Evolutionary conservation across 2,888 invertebrate genomes (phyloP), one percentile per base, ranked within the genome.

Genomic region (Pollenia angustigena): DNA sequence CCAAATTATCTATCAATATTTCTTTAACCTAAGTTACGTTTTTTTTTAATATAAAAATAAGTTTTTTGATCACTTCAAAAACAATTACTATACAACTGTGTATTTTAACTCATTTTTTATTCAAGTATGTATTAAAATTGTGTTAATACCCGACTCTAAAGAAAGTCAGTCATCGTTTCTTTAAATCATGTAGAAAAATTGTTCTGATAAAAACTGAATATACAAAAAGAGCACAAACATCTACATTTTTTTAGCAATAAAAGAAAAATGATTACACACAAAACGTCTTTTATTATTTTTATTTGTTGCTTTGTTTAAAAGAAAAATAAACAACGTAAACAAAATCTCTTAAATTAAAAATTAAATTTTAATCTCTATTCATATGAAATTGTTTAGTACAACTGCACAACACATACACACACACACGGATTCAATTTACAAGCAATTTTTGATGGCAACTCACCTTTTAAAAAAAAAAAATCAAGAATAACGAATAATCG

Each of bases 321-420:
- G 46, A 84, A 87, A 89, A 88, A 80, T 82, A 90, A 91, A 91
- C 89, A 91, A 90, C 89, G 90, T 48, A 89, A 91, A 91, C 91
- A 91, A 91, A 90, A 90, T 89, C 89, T 90, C 89, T 91, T 89
- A 92, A 92, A 92, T 92, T 92, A 91, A 92, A 92, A 92, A 92
- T 92, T 92, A 91, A 92, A 92, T 90, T 92, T 92, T 92, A 91
- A 92, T 92, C 90, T 90, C 88, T 87, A 88, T 88, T 87, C 89
- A 83, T 74, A 83, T 68, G 83, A 86, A 82, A 83, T 87, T 76
- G 75, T 83, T 74, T 64, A 62, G 62, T 42, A 16, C 74, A 48
- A 23, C 46, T 7, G 6, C 32, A 32, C 32, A 18, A 14, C 50
- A 58, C 44, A 75, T 40, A 81, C 23, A 64, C 52, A 66, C 23